phyloP scores from a whole-genome alignment of 1,140 invertebrate genomes.

The Leptonema lineaticorne region DNA sequence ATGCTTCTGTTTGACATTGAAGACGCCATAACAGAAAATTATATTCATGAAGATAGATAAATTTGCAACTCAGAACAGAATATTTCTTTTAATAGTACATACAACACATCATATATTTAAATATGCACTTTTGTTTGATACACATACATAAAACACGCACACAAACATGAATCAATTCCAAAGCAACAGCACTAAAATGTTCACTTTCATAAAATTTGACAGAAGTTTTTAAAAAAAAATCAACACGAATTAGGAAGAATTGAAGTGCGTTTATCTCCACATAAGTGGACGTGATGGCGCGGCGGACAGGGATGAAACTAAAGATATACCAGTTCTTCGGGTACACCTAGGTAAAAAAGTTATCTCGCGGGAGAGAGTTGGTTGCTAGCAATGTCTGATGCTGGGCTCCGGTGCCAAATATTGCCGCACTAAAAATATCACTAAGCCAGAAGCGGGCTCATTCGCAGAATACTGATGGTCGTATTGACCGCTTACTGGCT shows the following conservation, averaged over 20 bases:
- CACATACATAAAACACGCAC: too few species aligned
- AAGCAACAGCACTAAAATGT: too few species aligned
- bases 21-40: slow-evolving; percentile 37
- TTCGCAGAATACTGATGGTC: slow-evolving; percentile 17
- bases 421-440: slow-evolving; percentile 50
- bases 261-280: not conserved
- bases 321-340: slow-evolving; percentile 43
- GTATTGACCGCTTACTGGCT: slow-evolving; percentile 27
- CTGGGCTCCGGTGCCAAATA: slow-evolving; percentile 46
- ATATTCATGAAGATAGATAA: not conserved
- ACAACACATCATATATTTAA: not conserved
- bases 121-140: too few species aligned
- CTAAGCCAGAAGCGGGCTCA: slow-evolving; percentile 29
- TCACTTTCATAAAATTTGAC: too few species aligned
- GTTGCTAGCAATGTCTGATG: slow-evolving; percentile 27
- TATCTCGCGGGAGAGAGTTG: slow-evolving; percentile 29
- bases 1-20: slow-evolving; percentile 40
- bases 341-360: slow-evolving; percentile 29
- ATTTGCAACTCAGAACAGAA: not conserved
- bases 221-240: too few species aligned
- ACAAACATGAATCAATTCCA: too few species aligned
- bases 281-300: slow-evolving; percentile 32
- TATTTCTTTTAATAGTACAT: too few species aligned
- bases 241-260: not conserved
- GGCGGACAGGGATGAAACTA: slow-evolving; percentile 45